These are phyloP conservation scores for Ips typographus DNA, from an alignment of 1,140 invertebrate genomes.

Conservation along the genomic window DNA sequence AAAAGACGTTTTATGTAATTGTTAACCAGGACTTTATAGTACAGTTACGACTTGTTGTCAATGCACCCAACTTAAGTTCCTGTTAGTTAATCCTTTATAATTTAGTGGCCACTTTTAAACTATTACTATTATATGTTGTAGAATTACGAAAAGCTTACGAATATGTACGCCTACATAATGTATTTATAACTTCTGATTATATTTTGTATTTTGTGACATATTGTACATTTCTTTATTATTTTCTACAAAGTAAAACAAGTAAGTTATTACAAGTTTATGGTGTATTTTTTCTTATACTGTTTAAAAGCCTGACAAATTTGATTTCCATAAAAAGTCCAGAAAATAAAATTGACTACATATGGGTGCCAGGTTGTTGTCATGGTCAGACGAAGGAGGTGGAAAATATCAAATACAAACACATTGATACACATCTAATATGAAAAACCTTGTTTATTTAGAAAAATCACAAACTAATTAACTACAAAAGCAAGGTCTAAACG, in stretches of 20 bases:
- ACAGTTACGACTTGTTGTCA: conserved; percentile 12
- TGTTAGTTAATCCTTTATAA: conserved; percentile 38
- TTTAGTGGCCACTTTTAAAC: conserved; percentile 40
- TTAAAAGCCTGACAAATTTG: no score
- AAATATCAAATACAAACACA: no score
- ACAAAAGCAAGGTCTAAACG: no score
- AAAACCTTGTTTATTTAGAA: no score
- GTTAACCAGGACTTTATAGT: not conserved
- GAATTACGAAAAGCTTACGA: conserved; percentile 5
- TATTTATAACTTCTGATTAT: conserved; percentile 50
- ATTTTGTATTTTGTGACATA: conserved; percentile 50
- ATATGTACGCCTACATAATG: conserved; percentile 37
- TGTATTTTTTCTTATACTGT: no score
- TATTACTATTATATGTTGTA: conserved; percentile 27
- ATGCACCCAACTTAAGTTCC: conserved; percentile 42
- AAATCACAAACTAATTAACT: no score
- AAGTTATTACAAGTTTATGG: not conserved
- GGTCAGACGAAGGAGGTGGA: no score
- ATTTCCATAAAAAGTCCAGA: no score
- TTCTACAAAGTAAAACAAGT: conserved; percentile 48
- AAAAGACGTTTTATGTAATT: conserved; percentile 9
- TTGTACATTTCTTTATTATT: conserved; percentile 51
- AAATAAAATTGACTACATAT: no score
- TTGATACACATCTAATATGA: no score
- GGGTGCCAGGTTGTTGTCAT: no score